Conservation (phyloP, 2,113 vertebrate species). For the Neolamprologus fasciatus region DNA sequence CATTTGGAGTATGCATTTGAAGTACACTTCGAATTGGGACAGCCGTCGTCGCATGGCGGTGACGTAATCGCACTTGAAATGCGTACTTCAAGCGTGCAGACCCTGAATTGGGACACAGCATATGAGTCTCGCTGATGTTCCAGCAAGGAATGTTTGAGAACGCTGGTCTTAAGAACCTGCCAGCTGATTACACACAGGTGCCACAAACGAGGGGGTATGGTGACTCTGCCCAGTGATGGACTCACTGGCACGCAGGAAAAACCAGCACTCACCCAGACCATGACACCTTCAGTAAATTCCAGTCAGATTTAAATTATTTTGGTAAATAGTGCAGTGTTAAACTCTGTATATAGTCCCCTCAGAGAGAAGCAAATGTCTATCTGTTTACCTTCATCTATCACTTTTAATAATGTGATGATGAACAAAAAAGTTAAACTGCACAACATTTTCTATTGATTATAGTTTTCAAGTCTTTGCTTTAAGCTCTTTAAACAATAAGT, state of each 20-base stretch:
- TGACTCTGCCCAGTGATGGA: not conserved
- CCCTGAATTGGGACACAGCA: too few relatives aligned
- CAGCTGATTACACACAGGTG: not conserved
- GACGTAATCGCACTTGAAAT: too few relatives aligned
- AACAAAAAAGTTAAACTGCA: not conserved
- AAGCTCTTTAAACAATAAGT: not conserved
- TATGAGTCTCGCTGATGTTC: not conserved
- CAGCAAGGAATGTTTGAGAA: not conserved
- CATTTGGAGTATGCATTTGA: too few relatives aligned
- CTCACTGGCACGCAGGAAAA: not conserved
- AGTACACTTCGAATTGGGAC: too few relatives aligned
- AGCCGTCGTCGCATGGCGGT: too few relatives aligned
- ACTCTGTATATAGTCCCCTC: not conserved
- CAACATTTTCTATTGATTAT: not conserved
- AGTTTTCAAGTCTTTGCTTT: not conserved
- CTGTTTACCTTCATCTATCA: not conserved
- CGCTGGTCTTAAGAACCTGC: not conserved
- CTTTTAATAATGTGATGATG: not conserved
- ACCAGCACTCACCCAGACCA: not conserved
- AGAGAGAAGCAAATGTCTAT: not conserved
- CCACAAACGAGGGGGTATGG: not conserved
- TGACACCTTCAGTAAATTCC: not conserved
- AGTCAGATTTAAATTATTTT: not conserved
- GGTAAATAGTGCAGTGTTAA: slow-evolving; percentile 4
- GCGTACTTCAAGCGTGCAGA: too few relatives aligned